Evolutionary conservation across 2,888 invertebrate genomes (phyloP), one percentile per base, ranked within the genome.

Genomic region (Yponomeuta evonymella): DNA sequence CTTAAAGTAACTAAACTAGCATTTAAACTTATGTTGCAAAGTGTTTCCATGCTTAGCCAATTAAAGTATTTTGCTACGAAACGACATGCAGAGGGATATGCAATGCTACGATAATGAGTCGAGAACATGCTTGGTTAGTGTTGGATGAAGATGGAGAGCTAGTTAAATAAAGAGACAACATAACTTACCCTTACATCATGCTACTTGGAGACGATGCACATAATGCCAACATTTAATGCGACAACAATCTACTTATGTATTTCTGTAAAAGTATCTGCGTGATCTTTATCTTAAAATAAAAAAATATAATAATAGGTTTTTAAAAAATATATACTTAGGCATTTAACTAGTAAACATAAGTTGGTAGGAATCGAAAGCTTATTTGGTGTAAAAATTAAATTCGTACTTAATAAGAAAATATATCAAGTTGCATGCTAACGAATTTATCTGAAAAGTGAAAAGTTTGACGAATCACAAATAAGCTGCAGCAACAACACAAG

Each of bases 161-260:
- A 23, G 64, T 23, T 64, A 29, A 64, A 23, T 23, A 64, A 11
- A 29, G 23, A 64, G 10, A 30, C 64, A 64, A 64, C 64, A 66
- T 68, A 15, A 68, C 68, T 68, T 68, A 68, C 68, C 68, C 68
- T 48, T 68, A 67, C 67, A 5, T 68, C 68, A 68, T 68, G 68
- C 68, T 66, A 66, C 36, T 33, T 69, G 33, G 30, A 62, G 12
- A 15, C 69, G 48, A 67, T 67, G 67, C 67, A 12, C 30, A 58
- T 58, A 72, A 79, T 79, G 78, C 80, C 74, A 74, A 76, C 76
- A 72, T 79, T 48, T 66, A 58, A 58, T 12, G 51, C 51, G 66
- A 72, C 72, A 63, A 72, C 30, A 71, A 58, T 58, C 5, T 58
- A 58, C 15, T 58, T 3, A 58, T 58, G 51, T 15, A 51, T 12